Percentiles rank a stretch among this genome's conserved stretches.
phyloP scores from a whole-genome alignment of 2,888 invertebrate species.

The Mallateleia sp. region DNA sequence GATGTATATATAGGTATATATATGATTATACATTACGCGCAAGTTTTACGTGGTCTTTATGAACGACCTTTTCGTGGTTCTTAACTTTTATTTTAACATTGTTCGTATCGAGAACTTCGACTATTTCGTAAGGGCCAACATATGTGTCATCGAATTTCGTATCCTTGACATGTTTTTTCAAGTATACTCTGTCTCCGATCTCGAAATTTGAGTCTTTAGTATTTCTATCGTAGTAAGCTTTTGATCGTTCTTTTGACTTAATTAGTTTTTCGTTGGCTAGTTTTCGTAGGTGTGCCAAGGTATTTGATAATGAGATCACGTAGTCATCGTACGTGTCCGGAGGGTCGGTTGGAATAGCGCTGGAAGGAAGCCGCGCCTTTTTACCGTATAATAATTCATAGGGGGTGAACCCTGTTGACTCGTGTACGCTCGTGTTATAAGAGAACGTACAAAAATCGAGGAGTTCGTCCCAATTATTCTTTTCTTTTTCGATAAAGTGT shows the following conservation, averaged over 20 bases:
- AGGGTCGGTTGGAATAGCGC: background rate
- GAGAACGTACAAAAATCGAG: conserved; percentile 14
- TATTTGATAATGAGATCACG: background rate
- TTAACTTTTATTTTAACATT: too few relatives aligned
- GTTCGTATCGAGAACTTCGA: conserved; percentile 17
- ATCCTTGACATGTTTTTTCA: too few relatives aligned
- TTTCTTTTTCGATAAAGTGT: conserved; percentile 16
- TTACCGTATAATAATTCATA: conserved; percentile 42
- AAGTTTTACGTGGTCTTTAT: too few relatives aligned
- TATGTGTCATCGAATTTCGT: conserved; percentile 22
- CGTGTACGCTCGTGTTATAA: conserved; percentile 29
- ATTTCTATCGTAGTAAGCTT: conserved; percentile 11
- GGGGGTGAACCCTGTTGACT: conserved; percentile 41
- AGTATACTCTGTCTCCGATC: background rate
- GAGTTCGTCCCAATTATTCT: conserved; percentile 2
- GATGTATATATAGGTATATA: too few relatives aligned
- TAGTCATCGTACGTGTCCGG: background rate
- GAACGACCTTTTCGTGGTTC: too few relatives aligned
- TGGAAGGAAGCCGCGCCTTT: background rate
- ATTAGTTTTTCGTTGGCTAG: background rate
- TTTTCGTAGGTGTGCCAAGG: background rate
- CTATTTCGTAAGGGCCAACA: background rate
- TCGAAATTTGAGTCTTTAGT: background rate
- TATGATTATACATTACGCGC: too few relatives aligned
- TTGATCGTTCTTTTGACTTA: conserved; percentile 24